phyloP scores from a whole-genome alignment of 2,888 invertebrate species.

The Agriopis marginaria region DNA sequence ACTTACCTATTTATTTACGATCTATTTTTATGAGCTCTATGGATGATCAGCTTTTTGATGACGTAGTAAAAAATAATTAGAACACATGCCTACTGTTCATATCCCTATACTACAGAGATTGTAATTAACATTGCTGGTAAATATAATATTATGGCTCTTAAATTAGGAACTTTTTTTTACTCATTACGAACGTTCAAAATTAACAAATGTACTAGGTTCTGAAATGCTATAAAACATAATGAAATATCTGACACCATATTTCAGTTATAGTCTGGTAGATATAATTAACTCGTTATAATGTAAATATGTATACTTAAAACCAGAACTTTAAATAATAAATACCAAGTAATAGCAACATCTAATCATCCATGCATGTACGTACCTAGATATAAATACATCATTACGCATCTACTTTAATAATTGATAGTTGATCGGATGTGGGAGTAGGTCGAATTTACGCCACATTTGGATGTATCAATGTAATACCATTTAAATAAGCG shows the following conservation, averaged over 20 bases:
- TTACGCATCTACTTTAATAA: neutral
- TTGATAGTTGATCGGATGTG: conserved; percentile 17
- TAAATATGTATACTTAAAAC: neutral
- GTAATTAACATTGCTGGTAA: neutral
- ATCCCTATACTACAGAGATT: neutral
- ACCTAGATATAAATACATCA: neutral
- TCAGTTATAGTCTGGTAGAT: too few species aligned
- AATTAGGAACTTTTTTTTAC: neutral
- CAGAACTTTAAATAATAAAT: neutral
- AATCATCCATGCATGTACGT: neutral
- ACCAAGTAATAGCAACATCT: neutral
- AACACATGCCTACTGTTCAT: too few species aligned
- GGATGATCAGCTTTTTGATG: too few species aligned
- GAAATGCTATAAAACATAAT: too few species aligned
- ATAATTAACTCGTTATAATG: neutral
- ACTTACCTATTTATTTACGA: too few species aligned
- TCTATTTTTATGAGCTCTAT: too few species aligned
- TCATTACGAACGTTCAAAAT: too few species aligned
- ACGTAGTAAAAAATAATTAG: too few species aligned
- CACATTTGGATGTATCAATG: conserved; percentile 26
- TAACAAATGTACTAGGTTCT: neutral
- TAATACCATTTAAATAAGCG: conserved; percentile 31
- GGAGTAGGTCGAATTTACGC: conserved; percentile 35
- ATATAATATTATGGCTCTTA: neutral
- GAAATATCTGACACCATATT: too few species aligned